Conservation (phyloP, 2,113 vertebrate genomes). For the Lutjanus erythropterus region DNA sequence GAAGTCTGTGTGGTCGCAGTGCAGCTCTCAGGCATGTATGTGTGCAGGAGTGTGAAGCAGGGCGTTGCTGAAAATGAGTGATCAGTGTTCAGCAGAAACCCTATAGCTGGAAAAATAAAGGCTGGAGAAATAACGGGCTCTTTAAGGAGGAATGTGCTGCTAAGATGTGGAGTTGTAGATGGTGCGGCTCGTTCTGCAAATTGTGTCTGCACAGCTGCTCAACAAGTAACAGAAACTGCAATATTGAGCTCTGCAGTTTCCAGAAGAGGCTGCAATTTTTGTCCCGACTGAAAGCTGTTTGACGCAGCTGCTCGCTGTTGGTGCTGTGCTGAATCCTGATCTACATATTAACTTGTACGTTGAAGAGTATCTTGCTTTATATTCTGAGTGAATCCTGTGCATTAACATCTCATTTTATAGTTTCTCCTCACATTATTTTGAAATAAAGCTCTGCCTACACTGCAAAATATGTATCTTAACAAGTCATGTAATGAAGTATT, state of each 20-base stretch:
- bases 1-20: slow-evolving; percentile 40
- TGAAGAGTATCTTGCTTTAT: slow-evolving; percentile 24
- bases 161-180: slow-evolving; percentile 39
- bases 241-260: slow-evolving; percentile 50
- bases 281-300: slow-evolving; percentile 46
- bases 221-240: slow-evolving; percentile 46
- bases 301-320: slow-evolving; percentile 52
- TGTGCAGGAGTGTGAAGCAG: slow-evolving; percentile 38
- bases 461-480: slow-evolving; percentile 5
- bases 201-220: slow-evolving; percentile 48
- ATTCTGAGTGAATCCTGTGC: slow-evolving; percentile 23
- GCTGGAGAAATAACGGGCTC: slow-evolving; percentile 9
- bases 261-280: slow-evolving; percentile 37
- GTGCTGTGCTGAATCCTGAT: slow-evolving; percentile 43
- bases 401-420: slow-evolving; percentile 22
- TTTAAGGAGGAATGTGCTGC: slow-evolving; percentile 50
- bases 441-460: not conserved
- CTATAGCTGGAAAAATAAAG: slow-evolving; percentile 47
- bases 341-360: slow-evolving; percentile 54
- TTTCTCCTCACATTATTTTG: not conserved
- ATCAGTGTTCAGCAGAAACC: slow-evolving; percentile 50
- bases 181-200: slow-evolving; percentile 26
- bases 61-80: slow-evolving; percentile 35
- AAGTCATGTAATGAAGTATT: slow-evolving; percentile 13
- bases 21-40: slow-evolving; percentile 46